phyloP scores from a whole-genome alignment of 2,797 vertebrate species.

The Sebastes taczanowskii region DNA sequence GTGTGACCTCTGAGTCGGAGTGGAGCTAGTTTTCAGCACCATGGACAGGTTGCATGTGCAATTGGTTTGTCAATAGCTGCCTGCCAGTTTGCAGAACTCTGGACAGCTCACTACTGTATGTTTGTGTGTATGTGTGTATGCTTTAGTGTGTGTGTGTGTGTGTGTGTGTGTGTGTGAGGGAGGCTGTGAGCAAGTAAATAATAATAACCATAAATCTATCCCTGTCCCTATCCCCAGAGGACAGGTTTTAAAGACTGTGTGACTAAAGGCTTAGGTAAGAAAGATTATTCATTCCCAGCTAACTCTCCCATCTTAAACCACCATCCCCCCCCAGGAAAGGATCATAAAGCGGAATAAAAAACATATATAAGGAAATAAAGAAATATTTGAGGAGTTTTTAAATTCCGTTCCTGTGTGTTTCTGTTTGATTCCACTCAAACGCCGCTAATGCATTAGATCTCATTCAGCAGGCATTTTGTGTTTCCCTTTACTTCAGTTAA shows the following conservation, averaged over 20 bases:
- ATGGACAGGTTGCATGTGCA: constrained; percentile 48
- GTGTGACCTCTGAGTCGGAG: not conserved
- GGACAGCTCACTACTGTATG: constrained; percentile 44
- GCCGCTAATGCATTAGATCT: not conserved
- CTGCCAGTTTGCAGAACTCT: constrained; percentile 45
- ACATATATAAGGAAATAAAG: not conserved
- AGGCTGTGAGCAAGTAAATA: constrained; percentile 58
- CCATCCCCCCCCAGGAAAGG: constrained; percentile 36
- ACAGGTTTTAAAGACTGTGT: constrained; percentile 73
- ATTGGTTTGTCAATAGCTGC: not conserved
- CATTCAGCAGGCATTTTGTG: not conserved
- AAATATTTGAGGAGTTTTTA: constrained; percentile 3
- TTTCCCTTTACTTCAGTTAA: constrained; percentile 19
- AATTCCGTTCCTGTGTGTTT: not conserved
- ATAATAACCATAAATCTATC: constrained; percentile 74
- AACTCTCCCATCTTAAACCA: constrained; percentile 62
- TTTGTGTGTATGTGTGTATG: not conserved
- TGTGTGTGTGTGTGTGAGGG: not conserved
- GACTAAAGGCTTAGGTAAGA: constrained; percentile 78
- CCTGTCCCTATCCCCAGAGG: constrained; percentile 55
- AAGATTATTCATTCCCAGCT: constrained; percentile 76
- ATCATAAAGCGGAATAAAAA: constrained; percentile 26
- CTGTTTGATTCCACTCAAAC: not conserved
- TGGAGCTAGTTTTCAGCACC: constrained; percentile 57
- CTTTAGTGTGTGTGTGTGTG: not conserved